Evolutionary conservation across 2,797 vertebrate species (phyloP).

Genomic region (Centroberyx gerrardi): DNA sequence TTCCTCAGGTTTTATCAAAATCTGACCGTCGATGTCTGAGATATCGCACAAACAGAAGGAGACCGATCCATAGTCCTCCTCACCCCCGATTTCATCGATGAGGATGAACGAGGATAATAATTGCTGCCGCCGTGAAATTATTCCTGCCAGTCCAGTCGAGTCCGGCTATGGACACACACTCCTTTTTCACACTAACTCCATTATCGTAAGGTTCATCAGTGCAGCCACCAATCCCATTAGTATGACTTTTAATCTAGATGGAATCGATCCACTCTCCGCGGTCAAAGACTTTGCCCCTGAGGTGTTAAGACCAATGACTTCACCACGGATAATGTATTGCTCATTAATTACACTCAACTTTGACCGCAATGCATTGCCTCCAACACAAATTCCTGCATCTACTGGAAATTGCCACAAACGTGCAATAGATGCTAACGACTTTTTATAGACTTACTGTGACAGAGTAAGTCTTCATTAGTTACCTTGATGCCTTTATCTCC

Average conservation of each 20-base stretch:
- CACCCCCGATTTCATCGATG: not conserved
- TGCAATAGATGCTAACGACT: conserved; percentile 1
- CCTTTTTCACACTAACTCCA: not conserved
- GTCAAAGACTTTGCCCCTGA: conserved; percentile 17
- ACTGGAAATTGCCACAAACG: not conserved
- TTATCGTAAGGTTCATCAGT: not conserved
- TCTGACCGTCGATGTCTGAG: not conserved
- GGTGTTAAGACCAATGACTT: conserved; percentile 7
- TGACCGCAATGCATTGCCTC: not conserved
- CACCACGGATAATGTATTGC: conserved; percentile 3
- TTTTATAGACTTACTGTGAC: not conserved
- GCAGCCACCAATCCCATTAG: conserved; percentile 2
- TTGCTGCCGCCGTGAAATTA: not conserved
- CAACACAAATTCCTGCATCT: not conserved
- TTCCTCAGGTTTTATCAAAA: conserved; percentile 1
- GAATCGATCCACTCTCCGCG: conserved; percentile 14
- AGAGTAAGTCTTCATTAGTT: not conserved
- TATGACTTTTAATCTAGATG: conserved; percentile 20
- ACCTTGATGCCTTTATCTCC: not conserved
- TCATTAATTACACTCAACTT: conserved; percentile 23
- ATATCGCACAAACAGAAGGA: not conserved
- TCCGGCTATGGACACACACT: not conserved
- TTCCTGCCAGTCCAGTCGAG: conserved; percentile 1
- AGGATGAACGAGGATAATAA: not conserved
- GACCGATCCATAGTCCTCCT: not conserved